Evolutionary conservation across 2,888 invertebrate species (phyloP).

Genomic region (Augochlorella aurata): DNA sequence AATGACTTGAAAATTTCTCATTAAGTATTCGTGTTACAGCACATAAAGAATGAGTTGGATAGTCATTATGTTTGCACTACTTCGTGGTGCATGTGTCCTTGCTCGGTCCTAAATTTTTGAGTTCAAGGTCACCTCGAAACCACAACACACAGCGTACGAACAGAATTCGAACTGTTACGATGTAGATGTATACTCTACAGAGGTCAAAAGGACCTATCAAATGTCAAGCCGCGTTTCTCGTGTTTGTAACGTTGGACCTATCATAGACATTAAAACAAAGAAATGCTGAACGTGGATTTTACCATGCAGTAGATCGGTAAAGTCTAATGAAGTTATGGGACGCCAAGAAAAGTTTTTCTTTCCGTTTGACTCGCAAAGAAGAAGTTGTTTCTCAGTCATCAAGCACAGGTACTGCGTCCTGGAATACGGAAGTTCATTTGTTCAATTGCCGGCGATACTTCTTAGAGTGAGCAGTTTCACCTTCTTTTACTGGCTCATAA

Average conservation of each 20-base stretch:
- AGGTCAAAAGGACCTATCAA: not conserved
- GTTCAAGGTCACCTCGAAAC: not conserved
- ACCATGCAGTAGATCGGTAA: not conserved
- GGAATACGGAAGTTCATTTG: not conserved
- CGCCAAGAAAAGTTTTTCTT: not conserved
- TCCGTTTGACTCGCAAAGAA: not conserved
- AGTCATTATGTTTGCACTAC: constrained; percentile 20
- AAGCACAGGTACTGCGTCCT: not conserved
- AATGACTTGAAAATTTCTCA: constrained; percentile 26
- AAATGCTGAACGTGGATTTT: not conserved
- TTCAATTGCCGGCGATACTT: not conserved
- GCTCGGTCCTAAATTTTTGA: constrained; percentile 2
- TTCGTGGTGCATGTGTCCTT: not conserved
- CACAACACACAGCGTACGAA: not conserved
- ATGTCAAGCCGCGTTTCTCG: not conserved
- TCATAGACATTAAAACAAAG: not conserved
- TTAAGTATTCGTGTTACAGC: constrained; percentile 24
- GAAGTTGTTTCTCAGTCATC: not conserved
- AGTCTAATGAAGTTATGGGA: not conserved
- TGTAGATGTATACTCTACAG: not conserved
- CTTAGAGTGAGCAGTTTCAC: constrained; percentile 2
- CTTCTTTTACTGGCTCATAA: constrained; percentile 4
- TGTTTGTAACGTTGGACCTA: not conserved
- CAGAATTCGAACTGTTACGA: not conserved
- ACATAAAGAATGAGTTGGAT: constrained; percentile 20